A percentile compares a stretch with the other conserved stretches of the same genome.
These are phyloP conservation scores for Leucoraja erinaceus DNA, from an alignment of 2,113 vertebrate genomes.

Conservation along the genomic window DNA sequence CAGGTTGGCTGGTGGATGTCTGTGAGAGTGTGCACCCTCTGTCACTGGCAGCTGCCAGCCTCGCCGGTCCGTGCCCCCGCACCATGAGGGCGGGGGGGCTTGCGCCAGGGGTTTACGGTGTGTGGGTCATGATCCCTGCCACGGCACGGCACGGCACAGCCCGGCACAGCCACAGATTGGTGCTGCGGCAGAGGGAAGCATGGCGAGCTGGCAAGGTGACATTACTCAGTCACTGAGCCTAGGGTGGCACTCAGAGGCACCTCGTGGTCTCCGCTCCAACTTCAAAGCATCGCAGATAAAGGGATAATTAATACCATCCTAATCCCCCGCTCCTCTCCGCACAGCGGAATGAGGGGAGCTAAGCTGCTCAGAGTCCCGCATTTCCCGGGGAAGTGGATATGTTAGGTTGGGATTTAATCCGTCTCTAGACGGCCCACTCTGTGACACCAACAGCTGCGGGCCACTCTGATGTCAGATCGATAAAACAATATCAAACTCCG, in stretches of 20 bases:
- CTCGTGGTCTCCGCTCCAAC: neutral
- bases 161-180: neutral
- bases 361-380: neutral
- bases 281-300: constrained; percentile 26
- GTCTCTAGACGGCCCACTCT: neutral
- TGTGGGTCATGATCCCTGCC: neutral
- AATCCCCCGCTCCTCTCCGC: constrained; percentile 32
- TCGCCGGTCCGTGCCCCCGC: too few relatives aligned
- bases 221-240: neutral
- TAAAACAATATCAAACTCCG: constrained; percentile 12
- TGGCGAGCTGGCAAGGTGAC: neutral
- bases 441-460: constrained; percentile 4
- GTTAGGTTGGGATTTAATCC: constrained; percentile 30
- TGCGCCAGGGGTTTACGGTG: too few relatives aligned
- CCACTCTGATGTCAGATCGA: constrained; percentile 7
- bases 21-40: too few relatives aligned
- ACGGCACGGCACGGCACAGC: neutral
- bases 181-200: neutral
- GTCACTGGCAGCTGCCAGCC: too few relatives aligned
- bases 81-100: too few relatives aligned
- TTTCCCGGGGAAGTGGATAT: constrained; percentile 34
- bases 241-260: neutral
- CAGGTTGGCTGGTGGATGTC: too few relatives aligned
- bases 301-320: constrained; percentile 34
- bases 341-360: neutral